Percentiles rank a stretch among this genome's conserved stretches.
Conservation (phyloP, 2,797 vertebrate genomes). For the Pogonophryne albipinna region DNA sequence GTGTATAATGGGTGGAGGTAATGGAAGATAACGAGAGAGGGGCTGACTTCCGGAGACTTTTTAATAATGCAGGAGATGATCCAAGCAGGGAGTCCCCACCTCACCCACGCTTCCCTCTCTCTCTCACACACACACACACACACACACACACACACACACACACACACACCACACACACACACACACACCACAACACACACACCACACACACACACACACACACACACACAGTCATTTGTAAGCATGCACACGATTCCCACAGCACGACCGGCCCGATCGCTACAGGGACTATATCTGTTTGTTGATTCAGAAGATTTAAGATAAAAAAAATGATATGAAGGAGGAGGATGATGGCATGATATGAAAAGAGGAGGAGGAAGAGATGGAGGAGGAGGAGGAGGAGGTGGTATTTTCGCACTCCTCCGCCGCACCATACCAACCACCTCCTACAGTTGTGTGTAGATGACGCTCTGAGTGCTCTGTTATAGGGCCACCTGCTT, state of each 20-base stretch:
- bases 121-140: neutral
- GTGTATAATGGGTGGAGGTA: slow-evolving; percentile 24
- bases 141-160: neutral
- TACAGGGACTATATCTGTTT: slow-evolving; percentile 23
- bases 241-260: neutral
- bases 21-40: slow-evolving; percentile 36
- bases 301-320: neutral
- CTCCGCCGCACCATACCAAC: slow-evolving; percentile 33
- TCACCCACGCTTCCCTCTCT: neutral
- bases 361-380: slow-evolving; percentile 26
- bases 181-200: neutral
- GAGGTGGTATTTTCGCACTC: slow-evolving; percentile 56
- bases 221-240: neutral
- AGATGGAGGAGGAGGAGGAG: too few relatives aligned
- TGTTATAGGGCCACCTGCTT: slow-evolving; percentile 61
- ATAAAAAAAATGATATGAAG: slow-evolving; percentile 29
- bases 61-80: slow-evolving; percentile 62
- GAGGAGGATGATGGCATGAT: neutral
- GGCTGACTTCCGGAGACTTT: slow-evolving; percentile 22
- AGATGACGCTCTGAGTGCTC: slow-evolving; percentile 50
- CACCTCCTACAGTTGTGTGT: slow-evolving; percentile 20
- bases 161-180: neutral
- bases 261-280: slow-evolving; percentile 33
- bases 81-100: slow-evolving; percentile 45
- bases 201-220: neutral